phyloP scores from a whole-genome alignment of 2,888 invertebrate genomes.

The Chloromyia formosa region DNA sequence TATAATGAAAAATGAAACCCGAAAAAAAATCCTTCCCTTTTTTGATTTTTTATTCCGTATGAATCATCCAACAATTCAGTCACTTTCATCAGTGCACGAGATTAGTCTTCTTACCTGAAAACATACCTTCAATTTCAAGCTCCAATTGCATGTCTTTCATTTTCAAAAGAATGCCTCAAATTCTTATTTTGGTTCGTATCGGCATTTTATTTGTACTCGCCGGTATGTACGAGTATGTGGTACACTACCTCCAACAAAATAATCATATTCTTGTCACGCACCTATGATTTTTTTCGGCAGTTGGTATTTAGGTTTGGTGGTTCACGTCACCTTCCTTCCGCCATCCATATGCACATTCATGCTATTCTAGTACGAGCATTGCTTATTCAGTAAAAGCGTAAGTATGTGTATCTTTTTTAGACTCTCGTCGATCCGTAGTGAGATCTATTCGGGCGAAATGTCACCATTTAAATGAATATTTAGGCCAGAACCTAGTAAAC shows the following conservation, averaged over 20 bases:
- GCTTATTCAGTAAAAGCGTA: too few species aligned
- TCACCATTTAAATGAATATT: constrained; percentile 36
- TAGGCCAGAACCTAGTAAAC: constrained; percentile 33
- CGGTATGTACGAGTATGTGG: too few species aligned
- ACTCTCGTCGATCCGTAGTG: neutral
- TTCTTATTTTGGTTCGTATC: neutral
- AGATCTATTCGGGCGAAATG: constrained; percentile 3
- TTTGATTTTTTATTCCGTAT: too few species aligned
- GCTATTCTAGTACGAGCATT: neutral
- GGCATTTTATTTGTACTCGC: neutral
- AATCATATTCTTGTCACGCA: constrained; percentile 14
- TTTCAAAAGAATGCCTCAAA: neutral
- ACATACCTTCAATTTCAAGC: constrained; percentile 10
- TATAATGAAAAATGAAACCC: too few species aligned
- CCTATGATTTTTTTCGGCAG: neutral
- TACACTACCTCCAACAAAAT: neutral
- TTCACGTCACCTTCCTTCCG: constrained; percentile 8
- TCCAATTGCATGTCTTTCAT: neutral
- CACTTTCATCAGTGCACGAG: neutral
- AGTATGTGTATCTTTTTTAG: neutral
- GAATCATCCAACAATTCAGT: neutral
- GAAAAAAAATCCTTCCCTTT: too few species aligned
- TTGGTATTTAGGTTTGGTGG: constrained; percentile 2
- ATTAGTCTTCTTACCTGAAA: neutral
- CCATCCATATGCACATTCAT: neutral